Base-by-base conservation (phyloP, 2,797 vertebrate genomes). In the Sibirionetta formosa region DNA sequence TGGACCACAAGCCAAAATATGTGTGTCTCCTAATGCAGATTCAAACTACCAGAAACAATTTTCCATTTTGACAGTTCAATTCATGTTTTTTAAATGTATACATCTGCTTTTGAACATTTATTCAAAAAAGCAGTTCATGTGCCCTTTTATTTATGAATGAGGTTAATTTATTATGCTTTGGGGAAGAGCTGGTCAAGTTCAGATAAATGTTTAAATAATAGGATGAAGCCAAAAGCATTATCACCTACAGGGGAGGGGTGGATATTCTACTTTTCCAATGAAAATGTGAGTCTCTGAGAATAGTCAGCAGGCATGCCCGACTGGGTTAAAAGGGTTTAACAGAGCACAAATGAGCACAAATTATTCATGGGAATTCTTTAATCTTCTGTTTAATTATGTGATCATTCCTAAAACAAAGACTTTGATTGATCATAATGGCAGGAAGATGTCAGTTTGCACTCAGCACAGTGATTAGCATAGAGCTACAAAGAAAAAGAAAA, bases 281-380 rank as follows among this genome's bases (percentile, higher is more conserved):
- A 78, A 83, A 91, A 71, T 64, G 6, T 48, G 38, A 58, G 23
- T 72, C 42, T 73, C 16, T 54, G 60, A 90, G 82, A 56, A 48
- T 91, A 94, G 63, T 76, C 48, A 90, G 63, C 35, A 89, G 70
- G 61, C 87, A 90, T 0, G 1, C 13, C 82, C 71, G 66, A 27
- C 80, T 84, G 68, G 70, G 64, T 88, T 94, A 94, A 86, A 94
- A 79, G 73, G 60, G 36, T 90, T 96, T 83, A 96, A 91, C n/a
- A 91, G 69, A 56, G 66, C 42, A 91, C 73, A 95, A 93, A 92
- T 90, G 35, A 96, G 66, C 50, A 73, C 72, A 91, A 88, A 94
- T 95, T 95, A 90, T 95, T 94, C 82, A 94, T 80, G 82, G 88
- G 70, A 94, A 88, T 90, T 93, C 88, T 95, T 94, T 94, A 96